Conservation (phyloP, 2,113 vertebrate species). For the Madoqua kirkii region DNA sequence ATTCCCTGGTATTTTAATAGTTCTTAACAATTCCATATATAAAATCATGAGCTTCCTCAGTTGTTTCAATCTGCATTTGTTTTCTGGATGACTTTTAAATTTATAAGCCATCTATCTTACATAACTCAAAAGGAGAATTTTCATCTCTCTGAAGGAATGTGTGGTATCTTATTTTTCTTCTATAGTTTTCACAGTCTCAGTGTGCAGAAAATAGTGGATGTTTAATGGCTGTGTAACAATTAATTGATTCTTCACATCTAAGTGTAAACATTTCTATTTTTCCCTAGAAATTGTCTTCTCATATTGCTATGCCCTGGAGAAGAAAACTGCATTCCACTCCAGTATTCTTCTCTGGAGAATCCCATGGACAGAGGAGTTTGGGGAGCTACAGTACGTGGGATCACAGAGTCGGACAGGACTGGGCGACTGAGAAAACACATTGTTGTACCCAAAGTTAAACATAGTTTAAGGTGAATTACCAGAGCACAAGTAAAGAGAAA, state of each 20-base stretch:
- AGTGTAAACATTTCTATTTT: neutral
- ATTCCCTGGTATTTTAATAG: neutral
- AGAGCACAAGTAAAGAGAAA: neutral
- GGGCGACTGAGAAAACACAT: neutral
- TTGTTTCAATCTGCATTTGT: neutral
- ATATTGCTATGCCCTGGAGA: neutral
- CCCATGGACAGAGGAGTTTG: neutral
- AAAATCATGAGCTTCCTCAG: neutral
- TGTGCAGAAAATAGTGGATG: neutral
- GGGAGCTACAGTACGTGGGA: neutral
- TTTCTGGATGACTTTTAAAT: neutral
- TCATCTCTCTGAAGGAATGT: neutral
- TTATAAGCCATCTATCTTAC: neutral
- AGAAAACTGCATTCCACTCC: neutral
- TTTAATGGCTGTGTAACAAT: neutral
- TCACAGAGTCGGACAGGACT: neutral
- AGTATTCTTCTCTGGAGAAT: neutral
- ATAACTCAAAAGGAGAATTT: neutral
- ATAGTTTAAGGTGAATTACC: neutral
- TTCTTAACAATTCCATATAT: neutral
- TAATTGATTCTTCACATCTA: neutral
- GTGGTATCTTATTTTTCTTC: neutral
- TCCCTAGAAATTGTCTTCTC: neutral
- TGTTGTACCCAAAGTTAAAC: neutral
- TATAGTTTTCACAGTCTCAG: neutral